Percentiles rank a stretch among this genome's conserved stretches.
These are phyloP conservation scores for Lampris megalopsis DNA, from an alignment of 2,113 vertebrate species.

Conservation along the genomic window DNA sequence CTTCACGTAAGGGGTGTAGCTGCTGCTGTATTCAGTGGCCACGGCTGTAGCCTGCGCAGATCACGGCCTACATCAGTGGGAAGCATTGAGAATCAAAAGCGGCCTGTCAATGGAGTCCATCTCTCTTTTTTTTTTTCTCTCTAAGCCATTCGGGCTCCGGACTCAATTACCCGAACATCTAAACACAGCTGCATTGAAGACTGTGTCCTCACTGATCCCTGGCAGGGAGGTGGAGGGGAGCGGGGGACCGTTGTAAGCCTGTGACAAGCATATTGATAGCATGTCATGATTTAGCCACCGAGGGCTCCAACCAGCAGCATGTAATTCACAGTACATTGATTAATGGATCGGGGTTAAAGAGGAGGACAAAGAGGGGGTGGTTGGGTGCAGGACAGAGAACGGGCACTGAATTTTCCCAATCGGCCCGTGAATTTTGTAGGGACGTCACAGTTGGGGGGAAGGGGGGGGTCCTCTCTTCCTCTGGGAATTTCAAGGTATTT, in stretches of 20 bases:
- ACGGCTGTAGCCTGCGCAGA: neutral
- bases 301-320: slow-evolving; percentile 17
- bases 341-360: slow-evolving; percentile 9
- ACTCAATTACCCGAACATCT: slow-evolving; percentile 25
- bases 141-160: slow-evolving; percentile 1
- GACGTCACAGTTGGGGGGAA: neutral
- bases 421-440: slow-evolving; percentile 18
- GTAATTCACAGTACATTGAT: slow-evolving; percentile 46
- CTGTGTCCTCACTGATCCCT: slow-evolving; percentile 26
- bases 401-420: slow-evolving; percentile 4
- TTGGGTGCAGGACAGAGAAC: neutral
- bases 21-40: neutral
- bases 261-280: slow-evolving; percentile 31
- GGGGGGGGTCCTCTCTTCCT: slow-evolving; percentile 9
- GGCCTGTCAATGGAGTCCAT: too few relatives aligned
- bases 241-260: neutral
- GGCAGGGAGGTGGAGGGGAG: neutral
- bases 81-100: neutral
- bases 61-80: neutral
- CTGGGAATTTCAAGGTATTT: slow-evolving; percentile 17
- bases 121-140: slow-evolving; percentile 22
- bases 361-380: neutral
- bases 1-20: neutral
- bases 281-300: slow-evolving; percentile 8
- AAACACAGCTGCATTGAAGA: slow-evolving; percentile 2